A percentile compares a stretch with the other conserved stretches of the same genome.
phyloP scores from a whole-genome alignment of 2,888 invertebrate genomes.

The Dynastes tityus region DNA sequence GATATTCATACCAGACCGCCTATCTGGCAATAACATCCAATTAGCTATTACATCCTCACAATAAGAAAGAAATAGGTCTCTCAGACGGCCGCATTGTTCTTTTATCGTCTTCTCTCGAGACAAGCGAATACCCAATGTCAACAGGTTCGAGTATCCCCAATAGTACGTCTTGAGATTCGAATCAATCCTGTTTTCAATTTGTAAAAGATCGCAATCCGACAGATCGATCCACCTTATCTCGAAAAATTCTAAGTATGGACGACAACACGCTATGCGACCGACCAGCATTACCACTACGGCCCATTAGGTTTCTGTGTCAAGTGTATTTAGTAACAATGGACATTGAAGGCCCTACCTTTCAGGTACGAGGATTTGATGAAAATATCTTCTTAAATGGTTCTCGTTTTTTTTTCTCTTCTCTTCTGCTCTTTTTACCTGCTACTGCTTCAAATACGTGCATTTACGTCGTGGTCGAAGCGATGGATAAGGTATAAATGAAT shows the following conservation, averaged over 20 bases:
- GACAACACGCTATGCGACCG: slow-evolving; percentile 11
- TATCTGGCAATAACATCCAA: too few species aligned
- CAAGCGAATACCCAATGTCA: slow-evolving; percentile 25
- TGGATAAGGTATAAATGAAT: slow-evolving; percentile 17
- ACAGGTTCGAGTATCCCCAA: slow-evolving; percentile 23
- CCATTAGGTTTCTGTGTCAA: slow-evolving; percentile 46
- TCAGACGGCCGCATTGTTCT: slow-evolving; percentile 11
- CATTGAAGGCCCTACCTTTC: slow-evolving; percentile 26
- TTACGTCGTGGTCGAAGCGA: not conserved
- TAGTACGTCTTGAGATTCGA: slow-evolving; percentile 14
- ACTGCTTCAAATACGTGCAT: slow-evolving; percentile 21
- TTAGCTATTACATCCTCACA: too few species aligned
- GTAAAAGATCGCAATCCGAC: slow-evolving; percentile 19
- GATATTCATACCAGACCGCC: too few species aligned
- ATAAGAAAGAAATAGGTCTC: too few species aligned
- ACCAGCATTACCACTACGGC: slow-evolving; percentile 34
- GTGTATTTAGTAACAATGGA: slow-evolving; percentile 42
- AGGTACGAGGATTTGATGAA: slow-evolving; percentile 44
- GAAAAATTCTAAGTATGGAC: slow-evolving; percentile 15
- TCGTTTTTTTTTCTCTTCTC: slow-evolving; percentile 23
- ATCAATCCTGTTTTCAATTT: slow-evolving; percentile 37
- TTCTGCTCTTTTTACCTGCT: slow-evolving; percentile 37
- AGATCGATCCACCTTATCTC: slow-evolving; percentile 34
- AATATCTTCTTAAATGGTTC: slow-evolving; percentile 46
- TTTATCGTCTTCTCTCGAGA: slow-evolving; percentile 6